Percentiles rank a stretch among this genome's conserved stretches.
phyloP scores from a whole-genome alignment of 2,113 vertebrate genomes.

The Collichthys lucidus region DNA sequence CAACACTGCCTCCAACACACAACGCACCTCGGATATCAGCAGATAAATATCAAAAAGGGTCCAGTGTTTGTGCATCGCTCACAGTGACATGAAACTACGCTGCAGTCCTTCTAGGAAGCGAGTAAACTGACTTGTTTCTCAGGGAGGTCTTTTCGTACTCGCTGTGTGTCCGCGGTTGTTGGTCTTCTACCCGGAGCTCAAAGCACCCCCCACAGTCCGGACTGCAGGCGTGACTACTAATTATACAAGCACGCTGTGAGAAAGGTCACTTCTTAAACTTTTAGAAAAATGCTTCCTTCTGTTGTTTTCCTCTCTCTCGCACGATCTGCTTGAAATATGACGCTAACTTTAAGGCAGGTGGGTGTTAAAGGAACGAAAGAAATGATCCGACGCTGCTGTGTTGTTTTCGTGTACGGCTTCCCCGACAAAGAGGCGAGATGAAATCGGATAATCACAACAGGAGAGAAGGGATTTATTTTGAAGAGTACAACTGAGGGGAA shows the following conservation, averaged over 20 bases:
- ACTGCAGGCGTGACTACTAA: slow-evolving; percentile 55
- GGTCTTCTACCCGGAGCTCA: slow-evolving; percentile 23
- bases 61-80: not conserved
- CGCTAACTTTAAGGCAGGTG: not conserved
- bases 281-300: not conserved
- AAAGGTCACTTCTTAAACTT: not conserved
- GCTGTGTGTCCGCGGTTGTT: slow-evolving; percentile 36
- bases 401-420: not conserved
- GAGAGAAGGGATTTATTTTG: slow-evolving; percentile 12
- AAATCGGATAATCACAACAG: slow-evolving; percentile 9
- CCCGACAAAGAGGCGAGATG: not conserved
- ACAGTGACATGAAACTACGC: not conserved
- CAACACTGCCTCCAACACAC: not conserved
- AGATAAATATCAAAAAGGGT: not conserved
- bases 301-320: not conserved
- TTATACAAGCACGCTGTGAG: slow-evolving; percentile 40
- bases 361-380: not conserved
- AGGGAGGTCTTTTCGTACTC: slow-evolving; percentile 31
- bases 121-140: slow-evolving; percentile 46
- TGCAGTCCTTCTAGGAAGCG: slow-evolving; percentile 5
- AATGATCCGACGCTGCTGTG: not conserved
- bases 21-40: not conserved
- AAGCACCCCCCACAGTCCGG: slow-evolving; percentile 14
- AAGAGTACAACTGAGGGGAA: not conserved
- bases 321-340: not conserved